Evolutionary conservation across 2,888 invertebrate species (phyloP), one percentile per base, ranked within the genome.

Genomic region (Trichogramma dendrolimi): DNA sequence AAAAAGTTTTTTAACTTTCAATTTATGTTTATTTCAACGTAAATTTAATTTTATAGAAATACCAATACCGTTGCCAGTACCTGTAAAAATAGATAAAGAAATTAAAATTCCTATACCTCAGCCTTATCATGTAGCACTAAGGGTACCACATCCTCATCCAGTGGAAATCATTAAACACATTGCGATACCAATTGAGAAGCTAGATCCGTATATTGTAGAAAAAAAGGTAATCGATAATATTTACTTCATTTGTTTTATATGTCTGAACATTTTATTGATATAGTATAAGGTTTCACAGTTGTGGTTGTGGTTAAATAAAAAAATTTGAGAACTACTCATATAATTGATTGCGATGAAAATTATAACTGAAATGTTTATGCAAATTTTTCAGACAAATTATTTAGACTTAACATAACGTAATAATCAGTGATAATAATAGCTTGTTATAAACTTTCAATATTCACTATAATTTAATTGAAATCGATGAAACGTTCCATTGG

Each of bases 51-150:
- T 49, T 5, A 46, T 75, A 79, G 83, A 83, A 4, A 84, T 85
- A 72, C 81, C 80, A 60, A 83, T 85, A 51, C 84, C 85, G 2
- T 81, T 84, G 67, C 85, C 84, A 1, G 80, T 83, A 14, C 83
- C 83, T 0, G 81, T 83, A 1, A 82, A 81, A 57, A 81, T 83
- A 5, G 82, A 82, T 0, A 83, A 85, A 63, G 80, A 80, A 56
- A 83, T 85, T 27, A 79, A 79, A 67, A 79, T 85, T 43, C 83
- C 83, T 14, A 80, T 84, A 7, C 84, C 85, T 0, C 84, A 85
- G 64, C 85, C 85, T 14, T 84, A 85, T 75, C 82, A 83, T 38
- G 85, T 85, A 10, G 80, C 81, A 71, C 80, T 85, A 4, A 73
- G 76, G 63, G 74, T 79, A 59, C 78, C 79, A 8, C 75, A 79